phyloP scores from a whole-genome alignment of 2,888 invertebrate genomes.

The Amblyteles armatorius region DNA sequence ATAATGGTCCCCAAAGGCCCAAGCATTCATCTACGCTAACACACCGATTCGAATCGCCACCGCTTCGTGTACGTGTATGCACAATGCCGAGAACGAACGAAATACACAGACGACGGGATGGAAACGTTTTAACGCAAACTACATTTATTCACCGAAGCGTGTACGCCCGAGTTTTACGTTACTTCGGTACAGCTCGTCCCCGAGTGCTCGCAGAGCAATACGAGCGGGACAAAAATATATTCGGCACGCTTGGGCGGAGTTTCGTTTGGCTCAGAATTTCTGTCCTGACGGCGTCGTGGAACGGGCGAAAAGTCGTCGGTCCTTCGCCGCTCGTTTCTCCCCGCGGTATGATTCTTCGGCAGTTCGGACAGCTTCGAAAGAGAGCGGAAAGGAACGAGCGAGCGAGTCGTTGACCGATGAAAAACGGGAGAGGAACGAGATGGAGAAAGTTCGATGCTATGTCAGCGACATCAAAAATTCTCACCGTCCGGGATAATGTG shows the following conservation, averaged over 20 bases:
- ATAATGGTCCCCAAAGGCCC: conserved; percentile 1
- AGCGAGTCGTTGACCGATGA: not conserved
- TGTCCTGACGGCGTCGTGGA: not conserved
- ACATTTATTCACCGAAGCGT: conserved; percentile 15
- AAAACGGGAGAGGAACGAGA: conserved; percentile 15
- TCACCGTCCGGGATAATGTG: not conserved
- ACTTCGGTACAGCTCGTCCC: not conserved
- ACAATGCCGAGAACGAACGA: not conserved
- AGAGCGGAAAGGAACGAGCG: not conserved
- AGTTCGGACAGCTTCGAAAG: conserved; percentile 39
- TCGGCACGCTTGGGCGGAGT: conserved; percentile 13
- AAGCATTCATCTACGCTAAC: conserved; percentile 10
- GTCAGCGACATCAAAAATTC: not conserved
- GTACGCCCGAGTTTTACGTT: conserved; percentile 19
- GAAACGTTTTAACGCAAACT: conserved; percentile 2
- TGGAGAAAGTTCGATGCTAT: conserved; percentile 20
- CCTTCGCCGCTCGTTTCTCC: not conserved
- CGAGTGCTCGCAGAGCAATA: conserved; percentile 1
- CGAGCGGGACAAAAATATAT: conserved; percentile 24
- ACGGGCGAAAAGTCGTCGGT: not conserved
- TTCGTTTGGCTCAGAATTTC: conserved; percentile 28
- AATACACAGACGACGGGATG: not conserved
- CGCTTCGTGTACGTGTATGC: not conserved
- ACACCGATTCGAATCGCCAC: not conserved
- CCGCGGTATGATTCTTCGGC: conserved; percentile 35